Percentiles rank a stretch among this genome's conserved stretches.
phyloP scores from a whole-genome alignment of 92 coral and sea anemone species.

The Heliopora coerulea region DNA sequence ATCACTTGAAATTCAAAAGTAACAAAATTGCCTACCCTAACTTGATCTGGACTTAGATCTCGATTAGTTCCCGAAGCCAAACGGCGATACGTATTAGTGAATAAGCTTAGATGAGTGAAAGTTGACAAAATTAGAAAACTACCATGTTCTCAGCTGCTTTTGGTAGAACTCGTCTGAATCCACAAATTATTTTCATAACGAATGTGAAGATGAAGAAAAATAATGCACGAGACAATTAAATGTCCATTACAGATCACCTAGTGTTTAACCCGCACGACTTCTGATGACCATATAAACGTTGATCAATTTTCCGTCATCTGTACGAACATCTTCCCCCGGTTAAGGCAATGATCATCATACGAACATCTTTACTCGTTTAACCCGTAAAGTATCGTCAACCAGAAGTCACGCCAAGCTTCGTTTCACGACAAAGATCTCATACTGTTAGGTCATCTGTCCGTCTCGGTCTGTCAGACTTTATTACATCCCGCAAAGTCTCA shows the following conservation, averaged over 20 bases:
- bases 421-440: neutral
- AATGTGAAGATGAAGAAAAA: conserved; percentile 42
- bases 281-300: conserved; percentile 46
- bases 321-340: neutral
- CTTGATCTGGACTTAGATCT: too few species aligned
- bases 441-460: too few species aligned
- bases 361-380: conserved; percentile 2
- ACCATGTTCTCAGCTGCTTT: neutral
- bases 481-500: too few species aligned
- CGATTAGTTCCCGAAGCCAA: too few species aligned
- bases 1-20: too few species aligned
- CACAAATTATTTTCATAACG: neutral
- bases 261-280: conserved; percentile 49
- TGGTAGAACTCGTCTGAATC: neutral
- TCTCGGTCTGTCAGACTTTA: too few species aligned
- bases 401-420: conserved; percentile 17
- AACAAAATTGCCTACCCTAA: too few species aligned
- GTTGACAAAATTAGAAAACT: neutral
- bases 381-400: neutral
- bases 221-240: conserved; percentile 98
- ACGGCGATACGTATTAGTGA: too few species aligned
- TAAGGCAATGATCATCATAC: neutral
- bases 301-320: conserved; percentile 30
- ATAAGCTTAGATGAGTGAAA: neutral
- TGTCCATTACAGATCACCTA: conserved; percentile 79